Evolutionary conservation across 1,140 invertebrate genomes (phyloP).

Genomic region (Phortica variegata): DNA sequence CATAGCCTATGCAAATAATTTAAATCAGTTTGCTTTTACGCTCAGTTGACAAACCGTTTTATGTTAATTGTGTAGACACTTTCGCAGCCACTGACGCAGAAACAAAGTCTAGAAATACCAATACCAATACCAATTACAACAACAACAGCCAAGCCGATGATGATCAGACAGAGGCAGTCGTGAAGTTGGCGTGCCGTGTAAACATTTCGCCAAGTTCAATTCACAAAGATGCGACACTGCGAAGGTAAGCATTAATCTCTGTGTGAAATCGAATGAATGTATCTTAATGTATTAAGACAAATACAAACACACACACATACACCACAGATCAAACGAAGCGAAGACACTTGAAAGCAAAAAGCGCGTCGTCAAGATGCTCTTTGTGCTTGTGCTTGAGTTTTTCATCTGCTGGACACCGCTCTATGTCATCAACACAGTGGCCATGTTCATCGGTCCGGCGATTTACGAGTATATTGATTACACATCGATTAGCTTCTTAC

Average conservation of each 20-base stretch:
- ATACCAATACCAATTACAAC: conserved; percentile 9
- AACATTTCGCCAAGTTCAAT: conserved; percentile 38
- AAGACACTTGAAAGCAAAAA: conserved; percentile 55
- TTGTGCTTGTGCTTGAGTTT: conserved; percentile 85
- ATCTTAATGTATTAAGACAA: not conserved
- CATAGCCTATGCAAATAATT: conserved; percentile 36
- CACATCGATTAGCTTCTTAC: conserved; percentile 72
- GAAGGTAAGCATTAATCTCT: conserved; percentile 27
- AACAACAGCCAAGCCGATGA: conserved; percentile 22
- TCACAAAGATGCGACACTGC: conserved; percentile 37
- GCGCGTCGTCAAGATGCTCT: conserved; percentile 85
- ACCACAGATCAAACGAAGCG: conserved; percentile 48
- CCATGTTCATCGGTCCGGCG: conserved; percentile 68
- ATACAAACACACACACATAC: not conserved
- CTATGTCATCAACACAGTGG: conserved; percentile 79
- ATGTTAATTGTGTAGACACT: conserved; percentile 19
- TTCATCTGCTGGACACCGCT: conserved; percentile 90
- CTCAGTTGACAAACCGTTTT: too few species aligned
- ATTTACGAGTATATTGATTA: conserved; percentile 69
- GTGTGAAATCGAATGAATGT: not conserved
- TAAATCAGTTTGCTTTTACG: too few species aligned
- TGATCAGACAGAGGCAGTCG: conserved; percentile 20
- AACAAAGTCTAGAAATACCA: not conserved
- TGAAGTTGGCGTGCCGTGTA: conserved; percentile 17
- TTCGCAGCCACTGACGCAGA: conserved; percentile 3